Evolutionary conservation across 2,113 vertebrate genomes (phyloP).

Genomic region (Cervus canadensis): DNA sequence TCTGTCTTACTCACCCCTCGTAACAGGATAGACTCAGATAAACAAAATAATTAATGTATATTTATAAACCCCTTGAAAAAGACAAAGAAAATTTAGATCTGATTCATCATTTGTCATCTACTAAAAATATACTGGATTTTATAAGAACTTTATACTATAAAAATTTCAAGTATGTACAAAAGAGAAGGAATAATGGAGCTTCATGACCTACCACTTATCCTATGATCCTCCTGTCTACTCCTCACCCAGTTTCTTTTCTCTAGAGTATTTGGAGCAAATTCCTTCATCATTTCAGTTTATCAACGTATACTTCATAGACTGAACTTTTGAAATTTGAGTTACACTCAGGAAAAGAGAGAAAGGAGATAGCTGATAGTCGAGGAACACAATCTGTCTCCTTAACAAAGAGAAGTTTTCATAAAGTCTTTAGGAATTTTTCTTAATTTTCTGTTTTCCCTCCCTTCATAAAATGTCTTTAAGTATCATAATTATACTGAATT

Average conservation of each 20-base stretch:
- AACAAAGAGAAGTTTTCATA: background rate
- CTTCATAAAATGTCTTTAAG: background rate
- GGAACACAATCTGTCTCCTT: background rate
- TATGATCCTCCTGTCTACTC: background rate
- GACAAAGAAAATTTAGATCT: background rate
- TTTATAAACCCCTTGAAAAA: background rate
- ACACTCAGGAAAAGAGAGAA: background rate
- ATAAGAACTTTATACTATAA: background rate
- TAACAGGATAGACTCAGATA: background rate
- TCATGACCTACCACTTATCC: background rate
- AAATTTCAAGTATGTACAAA: background rate
- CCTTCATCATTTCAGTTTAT: background rate
- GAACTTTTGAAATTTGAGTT: background rate
- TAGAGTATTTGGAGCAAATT: background rate
- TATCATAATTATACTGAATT: background rate
- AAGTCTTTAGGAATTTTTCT: background rate
- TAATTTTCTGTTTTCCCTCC: background rate
- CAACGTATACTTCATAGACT: background rate
- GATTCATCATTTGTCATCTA: background rate
- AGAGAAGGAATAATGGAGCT: background rate
- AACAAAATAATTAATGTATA: background rate
- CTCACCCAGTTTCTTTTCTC: background rate
- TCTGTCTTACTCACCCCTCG: background rate
- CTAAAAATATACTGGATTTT: conserved; percentile 3
- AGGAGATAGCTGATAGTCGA: background rate